Percentiles rank a stretch among this genome's conserved stretches.
Evolutionary conservation across 2,113 vertebrate species (phyloP).

Genomic region (Recurvirostra avosetta): DNA sequence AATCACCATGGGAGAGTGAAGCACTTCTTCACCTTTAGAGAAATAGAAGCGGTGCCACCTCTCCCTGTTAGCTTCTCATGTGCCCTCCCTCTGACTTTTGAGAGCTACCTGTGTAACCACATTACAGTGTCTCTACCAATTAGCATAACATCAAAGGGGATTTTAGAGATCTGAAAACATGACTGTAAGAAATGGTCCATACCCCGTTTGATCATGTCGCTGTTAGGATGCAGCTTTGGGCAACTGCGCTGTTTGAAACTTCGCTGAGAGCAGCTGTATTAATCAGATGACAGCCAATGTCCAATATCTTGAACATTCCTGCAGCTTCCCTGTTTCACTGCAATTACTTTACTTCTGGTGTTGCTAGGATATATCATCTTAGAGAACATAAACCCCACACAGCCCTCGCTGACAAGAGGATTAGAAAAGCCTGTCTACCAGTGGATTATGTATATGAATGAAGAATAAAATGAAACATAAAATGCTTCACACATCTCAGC

Average conservation of each 20-base stretch:
- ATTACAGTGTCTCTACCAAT: background rate
- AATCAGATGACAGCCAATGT: background rate
- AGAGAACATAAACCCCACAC: slow-evolving; percentile 34
- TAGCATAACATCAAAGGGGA: background rate
- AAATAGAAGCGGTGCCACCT: background rate
- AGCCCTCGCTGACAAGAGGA: slow-evolving; percentile 8
- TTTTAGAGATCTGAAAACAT: background rate
- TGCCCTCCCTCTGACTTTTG: background rate
- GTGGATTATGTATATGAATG: background rate
- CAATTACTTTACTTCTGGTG: slow-evolving; percentile 29
- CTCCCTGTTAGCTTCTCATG: background rate
- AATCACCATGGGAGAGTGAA: background rate
- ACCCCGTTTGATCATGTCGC: fast-evolving
- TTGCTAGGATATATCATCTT: slow-evolving; percentile 56
- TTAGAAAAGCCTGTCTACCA: slow-evolving; percentile 28
- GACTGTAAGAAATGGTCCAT: background rate
- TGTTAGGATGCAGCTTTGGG: background rate
- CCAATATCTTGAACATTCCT: background rate
- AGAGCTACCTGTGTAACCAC: background rate
- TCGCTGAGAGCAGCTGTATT: background rate
- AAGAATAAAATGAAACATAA: slow-evolving; percentile 9
- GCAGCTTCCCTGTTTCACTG: background rate
- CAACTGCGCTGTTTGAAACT: background rate
- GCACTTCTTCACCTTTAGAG: background rate
- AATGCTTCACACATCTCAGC: background rate